Conservation (phyloP, 2,113 vertebrate species). For the Aix galericulata region DNA sequence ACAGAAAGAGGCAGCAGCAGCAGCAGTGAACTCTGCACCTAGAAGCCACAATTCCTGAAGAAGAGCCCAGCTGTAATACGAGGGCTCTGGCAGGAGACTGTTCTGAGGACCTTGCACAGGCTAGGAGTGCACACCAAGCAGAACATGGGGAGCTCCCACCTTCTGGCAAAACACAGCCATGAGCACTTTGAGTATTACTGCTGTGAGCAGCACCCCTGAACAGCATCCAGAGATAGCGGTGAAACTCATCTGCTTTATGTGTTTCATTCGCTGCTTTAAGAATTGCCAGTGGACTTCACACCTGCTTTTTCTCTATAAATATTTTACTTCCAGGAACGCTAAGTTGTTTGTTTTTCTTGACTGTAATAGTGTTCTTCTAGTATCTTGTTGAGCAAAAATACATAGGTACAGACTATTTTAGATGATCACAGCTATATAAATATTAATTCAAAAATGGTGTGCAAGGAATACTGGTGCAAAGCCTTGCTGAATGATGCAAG, state of each 20-base stretch:
- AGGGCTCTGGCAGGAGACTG: neutral
- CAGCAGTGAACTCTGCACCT: neutral
- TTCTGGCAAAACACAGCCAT: neutral
- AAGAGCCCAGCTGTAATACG: neutral
- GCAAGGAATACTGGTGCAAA: conserved; percentile 3
- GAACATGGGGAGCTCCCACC: neutral
- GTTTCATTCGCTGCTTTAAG: neutral
- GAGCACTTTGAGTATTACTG: neutral
- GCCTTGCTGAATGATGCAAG: neutral
- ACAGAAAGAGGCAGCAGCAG: too few relatives aligned
- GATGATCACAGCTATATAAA: conserved; percentile 36
- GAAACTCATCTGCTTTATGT: neutral
- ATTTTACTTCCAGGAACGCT: conserved; percentile 15
- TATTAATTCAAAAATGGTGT: neutral
- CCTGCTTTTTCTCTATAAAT: conserved; percentile 19
- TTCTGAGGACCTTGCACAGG: neutral
- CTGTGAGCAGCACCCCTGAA: neutral
- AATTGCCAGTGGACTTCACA: conserved; percentile 6
- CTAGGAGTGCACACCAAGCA: neutral
- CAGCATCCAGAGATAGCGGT: neutral
- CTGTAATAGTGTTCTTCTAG: neutral
- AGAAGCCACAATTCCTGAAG: neutral
- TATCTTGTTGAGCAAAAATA: conserved; percentile 15
- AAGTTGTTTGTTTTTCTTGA: conserved; percentile 23
- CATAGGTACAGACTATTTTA: conserved; percentile 5